Base-by-base conservation (phyloP, 2,888 invertebrate genomes). In the Camponotus fellah region DNA sequence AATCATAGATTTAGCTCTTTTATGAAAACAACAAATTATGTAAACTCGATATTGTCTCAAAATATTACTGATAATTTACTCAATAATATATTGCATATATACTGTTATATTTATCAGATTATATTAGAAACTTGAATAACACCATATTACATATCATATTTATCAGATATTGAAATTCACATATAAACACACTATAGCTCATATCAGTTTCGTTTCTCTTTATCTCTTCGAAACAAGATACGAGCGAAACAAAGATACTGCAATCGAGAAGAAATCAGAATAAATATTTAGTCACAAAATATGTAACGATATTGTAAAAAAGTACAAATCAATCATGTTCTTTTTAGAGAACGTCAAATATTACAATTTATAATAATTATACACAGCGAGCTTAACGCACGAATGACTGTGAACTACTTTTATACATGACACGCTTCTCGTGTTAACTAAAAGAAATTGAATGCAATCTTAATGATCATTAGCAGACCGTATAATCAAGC, bases 401-500 rank as follows among this genome's bases (percentile, higher is more conserved):
- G 49, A 53, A 6, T n/a, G 43, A 64, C 12, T n/a, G 37, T 21
- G 26, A 12, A 53, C 0, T 4, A 8, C 3, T 66, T 21, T 76
- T 26, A 14, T 37, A 26, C 26, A 40, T 14, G 49, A 21, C 6
- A 40, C 26, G 32, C 6, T 14, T 46, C 8, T 66, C 37, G 56
- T 2, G 26, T 32, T 64, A 34, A 37, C 81, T 6, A 26, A n/a
- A 40, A n/a, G 34, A 46, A 76, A 74, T 75, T 74, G 32, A 65
- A 82, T 43, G 62, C 60, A 21, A 69, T 69, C 43, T 68, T 69
- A 66, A 69, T 46, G 64, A 74, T 77, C 68, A 82, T 82, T 83
- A 76, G 66, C 56, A n/a, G 49, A 53, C 43, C 62, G 56, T 58
- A 84, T 71, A 74, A 75, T 85, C 80, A 79, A 88, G 85, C 85